phyloP scores from a whole-genome alignment of 2,888 invertebrate species.

The Diploptera punctata region DNA sequence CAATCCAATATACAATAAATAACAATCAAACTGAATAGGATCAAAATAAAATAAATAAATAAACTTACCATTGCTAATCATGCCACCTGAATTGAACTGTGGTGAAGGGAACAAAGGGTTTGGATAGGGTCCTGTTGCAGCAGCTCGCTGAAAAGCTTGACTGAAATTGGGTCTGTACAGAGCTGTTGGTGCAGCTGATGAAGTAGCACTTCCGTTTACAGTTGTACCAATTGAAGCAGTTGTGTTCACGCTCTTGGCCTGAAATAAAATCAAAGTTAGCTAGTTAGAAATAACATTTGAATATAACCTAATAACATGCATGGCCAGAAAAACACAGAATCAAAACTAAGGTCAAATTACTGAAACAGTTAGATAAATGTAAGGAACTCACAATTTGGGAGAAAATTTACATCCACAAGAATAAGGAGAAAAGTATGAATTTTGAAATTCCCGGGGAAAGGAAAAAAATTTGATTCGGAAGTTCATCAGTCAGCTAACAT shows the following conservation, averaged over 20 bases:
- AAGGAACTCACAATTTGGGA: too few relatives aligned
- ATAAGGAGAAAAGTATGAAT: too few relatives aligned
- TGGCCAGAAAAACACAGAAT: too few relatives aligned
- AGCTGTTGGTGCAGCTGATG: slow-evolving; percentile 63
- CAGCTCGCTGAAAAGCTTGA: slow-evolving; percentile 71
- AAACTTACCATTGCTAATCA: slow-evolving; percentile 54
- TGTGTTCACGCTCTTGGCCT: slow-evolving; percentile 32
- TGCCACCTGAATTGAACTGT: slow-evolving; percentile 48
- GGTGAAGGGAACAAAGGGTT: slow-evolving; percentile 37
- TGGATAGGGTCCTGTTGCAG: slow-evolving; percentile 50
- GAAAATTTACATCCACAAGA: too few relatives aligned
- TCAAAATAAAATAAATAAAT: neutral
- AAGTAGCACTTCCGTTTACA: slow-evolving; percentile 52
- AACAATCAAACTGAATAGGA: neutral
- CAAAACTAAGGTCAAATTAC: too few relatives aligned
- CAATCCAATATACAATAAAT: neutral
- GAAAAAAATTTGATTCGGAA: too few relatives aligned
- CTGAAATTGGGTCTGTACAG: slow-evolving; percentile 77
- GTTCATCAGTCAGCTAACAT: too few relatives aligned
- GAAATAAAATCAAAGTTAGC: too few relatives aligned
- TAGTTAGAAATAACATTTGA: too few relatives aligned
- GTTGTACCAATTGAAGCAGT: slow-evolving; percentile 26
- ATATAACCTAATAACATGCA: too few relatives aligned
- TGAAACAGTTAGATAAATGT: too few relatives aligned
- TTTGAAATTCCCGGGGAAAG: too few relatives aligned